These are phyloP conservation scores for Diplodus sargus DNA, from an alignment of 2,797 vertebrate species.

Conservation along the genomic window DNA sequence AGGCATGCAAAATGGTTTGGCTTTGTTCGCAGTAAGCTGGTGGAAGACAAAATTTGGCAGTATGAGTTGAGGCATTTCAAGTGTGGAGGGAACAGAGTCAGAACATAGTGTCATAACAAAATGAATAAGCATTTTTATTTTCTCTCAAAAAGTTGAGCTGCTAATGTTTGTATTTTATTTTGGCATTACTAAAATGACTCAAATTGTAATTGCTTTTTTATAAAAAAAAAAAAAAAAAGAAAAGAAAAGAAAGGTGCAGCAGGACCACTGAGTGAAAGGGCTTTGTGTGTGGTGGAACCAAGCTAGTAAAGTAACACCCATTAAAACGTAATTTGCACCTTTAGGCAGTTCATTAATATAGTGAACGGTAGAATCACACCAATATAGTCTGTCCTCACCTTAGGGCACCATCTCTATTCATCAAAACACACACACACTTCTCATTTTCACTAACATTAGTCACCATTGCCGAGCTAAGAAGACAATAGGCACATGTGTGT, in stretches of 20 bases:
- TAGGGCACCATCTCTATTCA: slow-evolving; percentile 87
- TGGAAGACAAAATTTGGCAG: slow-evolving; percentile 57
- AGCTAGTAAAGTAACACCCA: slow-evolving; percentile 95
- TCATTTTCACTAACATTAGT: slow-evolving; percentile 90
- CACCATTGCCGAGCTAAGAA: slow-evolving; percentile 70
- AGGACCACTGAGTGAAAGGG: slow-evolving; percentile 77
- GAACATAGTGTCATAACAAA: slow-evolving; percentile 64
- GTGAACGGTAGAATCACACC: slow-evolving; percentile 87
- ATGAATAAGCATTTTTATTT: slow-evolving; percentile 85
- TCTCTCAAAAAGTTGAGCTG: slow-evolving; percentile 84
- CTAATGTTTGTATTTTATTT: slow-evolving; percentile 87
- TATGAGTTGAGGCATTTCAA: slow-evolving; percentile 57
- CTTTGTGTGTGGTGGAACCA: slow-evolving; percentile 82
- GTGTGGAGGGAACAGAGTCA: slow-evolving; percentile 53
- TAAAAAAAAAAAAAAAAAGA: too few species aligned
- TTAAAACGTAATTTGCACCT: slow-evolving; percentile 99
- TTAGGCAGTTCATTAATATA: slow-evolving; percentile 98
- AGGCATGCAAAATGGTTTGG: slow-evolving; percentile 60
- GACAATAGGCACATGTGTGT: slow-evolving; percentile 68
- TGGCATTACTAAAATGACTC: slow-evolving; percentile 79
- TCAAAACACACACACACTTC: slow-evolving; percentile 84
- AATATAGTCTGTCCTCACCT: slow-evolving; percentile 90
- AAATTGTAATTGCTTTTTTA: slow-evolving; percentile 89
- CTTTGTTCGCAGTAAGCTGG: slow-evolving; percentile 66
- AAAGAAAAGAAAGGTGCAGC: slow-evolving; percentile 79